Percentiles rank a stretch among this genome's conserved stretches.
These are phyloP conservation scores for Rousettus leschenaultii DNA, from an alignment of 2,113 vertebrate genomes.

Conservation along the genomic window DNA sequence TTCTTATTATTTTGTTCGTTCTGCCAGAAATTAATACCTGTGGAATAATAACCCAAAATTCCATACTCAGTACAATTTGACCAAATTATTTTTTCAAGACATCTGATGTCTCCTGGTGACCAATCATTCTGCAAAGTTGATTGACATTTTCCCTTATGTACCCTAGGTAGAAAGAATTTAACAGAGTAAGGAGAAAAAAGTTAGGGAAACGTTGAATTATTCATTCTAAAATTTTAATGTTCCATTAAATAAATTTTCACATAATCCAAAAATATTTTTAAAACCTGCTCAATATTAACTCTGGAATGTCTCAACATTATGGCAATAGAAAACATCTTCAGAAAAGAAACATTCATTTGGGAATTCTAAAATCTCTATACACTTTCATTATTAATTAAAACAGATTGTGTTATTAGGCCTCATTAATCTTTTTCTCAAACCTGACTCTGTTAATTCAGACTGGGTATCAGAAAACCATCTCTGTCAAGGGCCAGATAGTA, in stretches of 20 bases:
- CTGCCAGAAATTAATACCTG: constrained; percentile 31
- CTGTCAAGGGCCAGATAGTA: neutral
- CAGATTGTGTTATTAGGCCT: neutral
- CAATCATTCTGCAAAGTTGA: constrained; percentile 13
- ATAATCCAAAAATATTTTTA: neutral
- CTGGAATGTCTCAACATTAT: constrained; percentile 31
- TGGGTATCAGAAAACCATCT: neutral
- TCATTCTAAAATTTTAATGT: constrained; percentile 19
- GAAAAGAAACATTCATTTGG: neutral
- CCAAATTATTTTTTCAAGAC: neutral
- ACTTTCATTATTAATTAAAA: constrained; percentile 35
- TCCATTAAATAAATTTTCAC: constrained; percentile 28
- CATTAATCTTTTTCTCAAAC: constrained; percentile 13
- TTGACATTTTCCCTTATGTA: constrained; percentile 14
- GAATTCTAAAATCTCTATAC: constrained; percentile 20
- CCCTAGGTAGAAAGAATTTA: constrained; percentile 26
- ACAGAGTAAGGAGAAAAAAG: neutral
- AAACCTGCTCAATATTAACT: constrained; percentile 10
- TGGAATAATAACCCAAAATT: neutral
- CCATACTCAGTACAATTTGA: neutral
- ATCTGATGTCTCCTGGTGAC: neutral
- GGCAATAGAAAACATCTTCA: neutral
- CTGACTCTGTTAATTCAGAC: constrained; percentile 13
- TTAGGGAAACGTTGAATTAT: neutral
- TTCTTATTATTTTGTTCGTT: constrained; percentile 28